Evolutionary conservation across 2,113 vertebrate genomes (phyloP).

Genomic region (Cyprinus carpio): DNA sequence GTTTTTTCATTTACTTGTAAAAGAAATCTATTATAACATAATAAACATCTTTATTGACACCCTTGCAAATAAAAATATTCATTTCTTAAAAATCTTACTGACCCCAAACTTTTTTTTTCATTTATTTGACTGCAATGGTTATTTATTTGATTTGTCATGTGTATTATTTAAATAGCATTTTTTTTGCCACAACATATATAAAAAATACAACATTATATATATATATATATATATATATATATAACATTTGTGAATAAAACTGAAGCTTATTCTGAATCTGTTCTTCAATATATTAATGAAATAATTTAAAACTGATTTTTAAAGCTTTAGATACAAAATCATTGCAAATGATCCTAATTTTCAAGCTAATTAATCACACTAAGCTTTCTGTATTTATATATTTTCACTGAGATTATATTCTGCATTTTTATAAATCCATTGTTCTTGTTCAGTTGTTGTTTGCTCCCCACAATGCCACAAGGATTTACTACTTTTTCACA

Average conservation of each 20-base stretch:
- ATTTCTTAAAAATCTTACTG: background rate
- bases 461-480: background rate
- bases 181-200: no score
- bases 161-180: no score
- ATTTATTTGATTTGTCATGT: no score
- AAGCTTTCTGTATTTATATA: background rate
- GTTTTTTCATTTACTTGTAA: no score
- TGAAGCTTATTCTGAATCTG: background rate
- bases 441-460: background rate
- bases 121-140: no score
- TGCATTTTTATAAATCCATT: background rate
- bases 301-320: background rate
- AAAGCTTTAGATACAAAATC: background rate
- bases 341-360: background rate
- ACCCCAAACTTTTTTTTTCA: background rate
- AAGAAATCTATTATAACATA: background rate
- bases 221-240: no score
- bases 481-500: background rate
- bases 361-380: background rate
- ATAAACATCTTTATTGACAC: background rate
- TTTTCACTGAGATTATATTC: background rate
- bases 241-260: background rate
- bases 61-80: background rate
- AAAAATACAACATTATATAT: background rate
- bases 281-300: background rate